phyloP scores from a whole-genome alignment of 1,140 invertebrate genomes.

The Penaeus indicus region DNA sequence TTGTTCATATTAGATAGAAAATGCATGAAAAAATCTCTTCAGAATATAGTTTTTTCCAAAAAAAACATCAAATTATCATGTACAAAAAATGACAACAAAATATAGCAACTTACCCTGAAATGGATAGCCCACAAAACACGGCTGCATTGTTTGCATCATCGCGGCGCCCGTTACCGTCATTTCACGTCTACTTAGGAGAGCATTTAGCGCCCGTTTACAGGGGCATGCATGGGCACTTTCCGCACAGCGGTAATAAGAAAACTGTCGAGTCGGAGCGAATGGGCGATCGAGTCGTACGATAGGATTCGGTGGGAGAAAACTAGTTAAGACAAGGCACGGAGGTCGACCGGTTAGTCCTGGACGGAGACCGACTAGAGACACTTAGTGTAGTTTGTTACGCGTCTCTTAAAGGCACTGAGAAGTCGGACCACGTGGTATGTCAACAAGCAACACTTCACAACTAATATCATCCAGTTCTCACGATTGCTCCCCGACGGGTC shows the following conservation, averaged over 20 bases:
- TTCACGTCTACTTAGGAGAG: neutral
- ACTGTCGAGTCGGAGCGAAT: neutral
- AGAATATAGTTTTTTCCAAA: neutral
- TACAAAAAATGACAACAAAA: too few species aligned
- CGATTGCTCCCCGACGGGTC: constrained; percentile 6
- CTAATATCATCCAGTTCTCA: constrained; percentile 47
- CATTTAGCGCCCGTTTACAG: neutral
- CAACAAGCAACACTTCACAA: constrained; percentile 61
- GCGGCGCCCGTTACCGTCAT: constrained; percentile 59
- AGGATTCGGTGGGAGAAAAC: neutral
- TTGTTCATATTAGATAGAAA: too few species aligned
- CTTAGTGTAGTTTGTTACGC: neutral
- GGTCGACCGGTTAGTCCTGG: neutral
- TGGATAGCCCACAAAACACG: constrained; percentile 61
- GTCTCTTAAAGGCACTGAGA: constrained; percentile 17
- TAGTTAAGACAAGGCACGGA: neutral
- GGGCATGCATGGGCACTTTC: neutral
- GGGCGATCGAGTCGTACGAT: neutral
- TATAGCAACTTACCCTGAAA: constrained; percentile 54
- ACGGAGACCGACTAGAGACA: neutral
- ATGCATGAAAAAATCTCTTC: too few species aligned
- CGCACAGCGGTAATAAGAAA: neutral
- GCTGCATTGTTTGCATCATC: constrained; percentile 63
- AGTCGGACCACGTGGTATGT: constrained; percentile 45
- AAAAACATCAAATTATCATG: neutral